A percentile compares a stretch with the other conserved stretches of the same genome.
phyloP scores from a whole-genome alignment of 2,113 vertebrate species.

The Sinocyclocheilus grahami region DNA sequence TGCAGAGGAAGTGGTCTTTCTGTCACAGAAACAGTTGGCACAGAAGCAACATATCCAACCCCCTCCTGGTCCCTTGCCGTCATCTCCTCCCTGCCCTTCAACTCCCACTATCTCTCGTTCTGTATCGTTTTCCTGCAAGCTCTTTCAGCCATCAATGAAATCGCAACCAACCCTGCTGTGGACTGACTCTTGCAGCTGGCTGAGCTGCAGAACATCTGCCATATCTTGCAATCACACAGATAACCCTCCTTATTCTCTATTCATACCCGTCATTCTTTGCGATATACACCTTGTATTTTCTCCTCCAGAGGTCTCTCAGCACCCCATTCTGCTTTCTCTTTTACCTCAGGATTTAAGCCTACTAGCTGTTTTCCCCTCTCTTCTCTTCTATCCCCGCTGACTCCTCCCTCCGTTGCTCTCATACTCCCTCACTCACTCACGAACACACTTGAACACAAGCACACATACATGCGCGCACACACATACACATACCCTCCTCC shows the following conservation, averaged over 20 bases:
- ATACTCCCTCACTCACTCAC: conserved; percentile 62
- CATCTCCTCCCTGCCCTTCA: conserved; percentile 25
- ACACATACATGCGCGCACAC: conserved; percentile 70
- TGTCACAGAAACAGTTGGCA: conserved; percentile 81
- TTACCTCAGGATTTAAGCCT: conserved; percentile 48
- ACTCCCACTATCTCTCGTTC: conserved; percentile 53
- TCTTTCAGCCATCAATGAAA: conserved; percentile 78
- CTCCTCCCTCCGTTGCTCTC: conserved; percentile 70
- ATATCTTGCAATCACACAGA: conserved; percentile 20
- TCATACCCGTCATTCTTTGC: conserved; percentile 43
- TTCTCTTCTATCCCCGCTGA: conserved; percentile 62
- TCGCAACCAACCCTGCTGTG: conserved; percentile 68
- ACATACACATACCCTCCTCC: conserved; percentile 77
- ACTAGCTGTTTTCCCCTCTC: conserved; percentile 43
- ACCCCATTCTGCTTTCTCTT: conserved; percentile 48
- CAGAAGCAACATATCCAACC: conserved; percentile 78
- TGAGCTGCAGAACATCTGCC: conserved; percentile 38
- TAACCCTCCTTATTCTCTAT: conserved; percentile 31
- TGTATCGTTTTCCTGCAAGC: conserved; percentile 64
- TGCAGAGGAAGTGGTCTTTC: conserved; percentile 74
- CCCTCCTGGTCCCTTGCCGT: conserved; percentile 69
- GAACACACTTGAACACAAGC: conserved; percentile 63
- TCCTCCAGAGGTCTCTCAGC: conserved; percentile 44
- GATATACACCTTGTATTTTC: conserved; percentile 17
- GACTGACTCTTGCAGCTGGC: conserved; percentile 47